Base-by-base conservation (phyloP, 92 coral and sea anemone species). In the Galaxea fascicularis region DNA sequence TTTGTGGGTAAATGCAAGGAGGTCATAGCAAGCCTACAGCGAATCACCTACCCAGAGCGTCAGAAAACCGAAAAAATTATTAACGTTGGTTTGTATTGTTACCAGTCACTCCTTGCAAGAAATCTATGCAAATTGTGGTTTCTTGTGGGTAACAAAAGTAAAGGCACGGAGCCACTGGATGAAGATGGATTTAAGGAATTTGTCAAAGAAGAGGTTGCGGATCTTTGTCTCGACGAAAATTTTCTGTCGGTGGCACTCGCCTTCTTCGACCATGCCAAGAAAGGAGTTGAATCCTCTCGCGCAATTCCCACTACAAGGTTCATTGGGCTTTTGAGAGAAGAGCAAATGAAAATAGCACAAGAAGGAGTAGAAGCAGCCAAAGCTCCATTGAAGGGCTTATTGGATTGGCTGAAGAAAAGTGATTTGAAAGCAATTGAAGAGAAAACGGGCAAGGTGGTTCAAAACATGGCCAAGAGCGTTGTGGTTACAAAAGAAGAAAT, bases 91-190 rank as follows among this genome's bases (percentile, higher is more conserved):
- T 24, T 83, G 58, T 65, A 63, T 65, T 82, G 64, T 66, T 93
- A 93, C 60, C 87, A 91, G 24, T 93, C 97, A 35, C 56, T 91
- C 3, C 73, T 93, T 18, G 93, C 97, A 59, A 85, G 97, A 86
- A 72, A 30, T 63, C 75, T 93, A 24, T 76, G 88, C 83, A 82
- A 83, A 41, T 10, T 89, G 75, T 90, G 87, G 85, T 47, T 77
- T 74, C 86, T 77, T 45, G 17, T 81, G 53, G 18, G n/a, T 71
- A 66, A 28, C 26, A 57, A 67, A 47, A 41, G 46, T 30, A 76
- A 24, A 29, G 82, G 52, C 25, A 27, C 41, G 20, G 69, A 76
- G 35, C 12, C 78, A 28, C 47, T 39, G 46, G 68, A 77, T 20
- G 80, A 84, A 41, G 88, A 88, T 6, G 89, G 86, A 21, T 88